phyloP scores from a whole-genome alignment of 2,888 invertebrate genomes.

The Drosophila quinaria region DNA sequence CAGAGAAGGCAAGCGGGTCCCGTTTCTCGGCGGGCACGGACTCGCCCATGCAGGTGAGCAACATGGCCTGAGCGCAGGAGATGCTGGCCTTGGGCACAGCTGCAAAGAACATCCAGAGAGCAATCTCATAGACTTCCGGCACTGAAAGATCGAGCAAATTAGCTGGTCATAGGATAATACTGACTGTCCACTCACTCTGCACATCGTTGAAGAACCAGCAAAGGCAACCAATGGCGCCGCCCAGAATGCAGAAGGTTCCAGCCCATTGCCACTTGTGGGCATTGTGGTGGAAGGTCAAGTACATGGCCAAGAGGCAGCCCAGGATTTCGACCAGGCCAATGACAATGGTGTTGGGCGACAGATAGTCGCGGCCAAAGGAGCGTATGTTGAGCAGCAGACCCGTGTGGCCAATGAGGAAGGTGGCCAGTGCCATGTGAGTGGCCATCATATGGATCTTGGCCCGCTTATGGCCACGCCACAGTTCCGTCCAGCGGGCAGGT shows the following conservation, averaged over 20 bases:
- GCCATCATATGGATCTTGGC: conserved; percentile 79
- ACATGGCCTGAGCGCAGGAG: conserved; percentile 84
- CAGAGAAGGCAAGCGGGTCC: conserved; percentile 82
- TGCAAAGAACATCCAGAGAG: conserved; percentile 84
- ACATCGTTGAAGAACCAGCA: conserved; percentile 83
- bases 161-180: neutral
- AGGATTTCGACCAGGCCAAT: conserved; percentile 85
- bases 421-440: conserved; percentile 83
- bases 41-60: conserved; percentile 84
- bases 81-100: conserved; percentile 84
- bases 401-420: conserved; percentile 84
- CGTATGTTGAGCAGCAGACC: conserved; percentile 86
- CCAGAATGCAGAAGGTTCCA: conserved; percentile 83
- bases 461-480: conserved; percentile 80
- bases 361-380: conserved; percentile 85
- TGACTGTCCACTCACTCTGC: conserved; percentile 67
- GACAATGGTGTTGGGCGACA: conserved; percentile 84
- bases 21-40: conserved; percentile 82
- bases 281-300: conserved; percentile 78
- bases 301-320: conserved; percentile 84
- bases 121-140: conserved; percentile 74
- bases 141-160: conserved; percentile 59
- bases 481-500: conserved; percentile 79
- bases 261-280: conserved; percentile 85
- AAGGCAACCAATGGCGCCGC: conserved; percentile 83